Evolutionary conservation across 2,797 vertebrate genomes (phyloP).

Genomic region (Epinephelus malabaricus): DNA sequence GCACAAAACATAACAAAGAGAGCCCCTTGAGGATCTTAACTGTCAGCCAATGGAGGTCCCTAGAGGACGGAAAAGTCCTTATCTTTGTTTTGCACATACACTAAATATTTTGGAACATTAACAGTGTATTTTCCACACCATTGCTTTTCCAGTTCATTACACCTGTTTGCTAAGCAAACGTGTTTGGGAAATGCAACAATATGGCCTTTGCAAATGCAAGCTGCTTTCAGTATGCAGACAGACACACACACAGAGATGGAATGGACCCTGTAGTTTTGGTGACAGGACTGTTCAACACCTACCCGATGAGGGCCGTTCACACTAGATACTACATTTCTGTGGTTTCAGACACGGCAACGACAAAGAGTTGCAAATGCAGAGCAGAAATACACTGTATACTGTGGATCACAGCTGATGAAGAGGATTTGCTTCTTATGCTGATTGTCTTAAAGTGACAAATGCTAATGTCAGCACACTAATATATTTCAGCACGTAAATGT

Average conservation of each 20-base stretch:
- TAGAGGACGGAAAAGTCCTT: conserved; percentile 60
- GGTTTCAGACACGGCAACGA: not conserved
- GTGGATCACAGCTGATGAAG: not conserved
- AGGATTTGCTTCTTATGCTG: not conserved
- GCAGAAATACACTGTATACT: not conserved
- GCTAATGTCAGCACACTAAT: not conserved
- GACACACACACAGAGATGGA: conserved; percentile 19
- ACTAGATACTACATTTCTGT: not conserved
- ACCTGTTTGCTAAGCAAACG: conserved; percentile 49
- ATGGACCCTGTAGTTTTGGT: not conserved
- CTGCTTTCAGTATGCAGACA: conserved; percentile 24
- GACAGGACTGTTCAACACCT: conserved; percentile 12
- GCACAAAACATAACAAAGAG: conserved; percentile 60
- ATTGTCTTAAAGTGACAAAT: not conserved
- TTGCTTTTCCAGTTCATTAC: conserved; percentile 72
- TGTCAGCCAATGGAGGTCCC: conserved; percentile 60
- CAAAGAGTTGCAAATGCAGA: not conserved
- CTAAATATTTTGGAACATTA: conserved; percentile 75
- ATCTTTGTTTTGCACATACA: conserved; percentile 58
- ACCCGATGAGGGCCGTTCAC: not conserved
- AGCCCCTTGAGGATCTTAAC: conserved; percentile 63
- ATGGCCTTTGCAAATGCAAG: conserved; percentile 27
- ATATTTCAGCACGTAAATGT: not conserved
- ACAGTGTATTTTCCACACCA: conserved; percentile 60
- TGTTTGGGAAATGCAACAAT: conserved; percentile 14